phyloP scores from a whole-genome alignment of 1,140 invertebrate genomes.

The Drosophila pruinosa region DNA sequence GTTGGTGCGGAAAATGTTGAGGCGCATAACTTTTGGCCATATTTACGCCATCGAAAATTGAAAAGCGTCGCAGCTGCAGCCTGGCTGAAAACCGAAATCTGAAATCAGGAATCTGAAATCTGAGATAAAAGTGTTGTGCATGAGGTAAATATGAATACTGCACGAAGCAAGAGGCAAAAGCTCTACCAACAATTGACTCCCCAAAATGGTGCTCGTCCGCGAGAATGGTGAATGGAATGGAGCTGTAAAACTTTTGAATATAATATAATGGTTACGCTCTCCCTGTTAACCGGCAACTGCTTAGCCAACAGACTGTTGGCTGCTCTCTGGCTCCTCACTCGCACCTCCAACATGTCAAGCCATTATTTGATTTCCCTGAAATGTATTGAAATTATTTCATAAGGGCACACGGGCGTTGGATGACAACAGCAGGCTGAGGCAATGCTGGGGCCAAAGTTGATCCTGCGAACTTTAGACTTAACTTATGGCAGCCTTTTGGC shows the following conservation, averaged over 20 bases:
- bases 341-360: not conserved
- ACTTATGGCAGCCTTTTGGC: slow-evolving; percentile 1
- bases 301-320: not conserved
- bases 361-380: slow-evolving; percentile 24
- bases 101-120: slow-evolving; percentile 26
- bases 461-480: slow-evolving; percentile 3
- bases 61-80: slow-evolving; percentile 38
- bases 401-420: slow-evolving; percentile 12
- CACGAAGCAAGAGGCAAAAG: slow-evolving; percentile 9
- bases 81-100: not conserved
- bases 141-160: slow-evolving; percentile 22
- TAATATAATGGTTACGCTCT: slow-evolving; percentile 27
- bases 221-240: not conserved
- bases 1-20: slow-evolving; percentile 42
- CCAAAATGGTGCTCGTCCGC: not conserved
- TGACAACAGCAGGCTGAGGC: slow-evolving; percentile 1
- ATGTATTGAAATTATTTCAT: slow-evolving; percentile 44
- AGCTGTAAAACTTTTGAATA: slow-evolving; percentile 41
- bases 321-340: not conserved
- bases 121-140: slow-evolving; percentile 45
- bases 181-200: not conserved
- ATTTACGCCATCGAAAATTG: slow-evolving; percentile 48
- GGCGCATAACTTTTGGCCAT: slow-evolving; percentile 62
- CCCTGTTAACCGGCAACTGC: not conserved
- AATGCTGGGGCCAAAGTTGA: not conserved